phyloP scores from a whole-genome alignment of 2,797 vertebrate genomes.

The Gorsachius magnificus region DNA sequence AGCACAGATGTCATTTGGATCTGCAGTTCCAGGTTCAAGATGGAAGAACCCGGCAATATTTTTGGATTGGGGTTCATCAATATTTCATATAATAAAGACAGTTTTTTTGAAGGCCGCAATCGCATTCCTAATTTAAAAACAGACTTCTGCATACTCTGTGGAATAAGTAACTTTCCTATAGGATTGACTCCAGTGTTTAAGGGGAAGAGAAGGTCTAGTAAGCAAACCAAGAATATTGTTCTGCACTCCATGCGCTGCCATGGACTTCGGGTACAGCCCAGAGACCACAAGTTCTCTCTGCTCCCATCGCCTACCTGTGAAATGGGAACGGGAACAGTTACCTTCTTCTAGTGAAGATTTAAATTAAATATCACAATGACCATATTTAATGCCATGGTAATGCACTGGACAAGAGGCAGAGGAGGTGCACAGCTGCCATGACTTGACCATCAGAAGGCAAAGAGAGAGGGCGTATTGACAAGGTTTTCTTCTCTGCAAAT shows the following conservation, averaged over 20 bases:
- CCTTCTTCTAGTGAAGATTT: background rate
- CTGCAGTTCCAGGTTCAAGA: background rate
- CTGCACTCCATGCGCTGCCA: background rate
- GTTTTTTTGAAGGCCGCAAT: background rate
- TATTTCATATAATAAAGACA: background rate
- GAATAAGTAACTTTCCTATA: background rate
- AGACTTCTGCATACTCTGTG: background rate
- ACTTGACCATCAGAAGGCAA: background rate
- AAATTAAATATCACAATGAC: too few relatives aligned
- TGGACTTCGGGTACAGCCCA: background rate
- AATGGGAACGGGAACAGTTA: background rate
- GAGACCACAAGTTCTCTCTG: background rate
- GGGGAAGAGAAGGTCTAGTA: background rate
- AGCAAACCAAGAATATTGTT: background rate
- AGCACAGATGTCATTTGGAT: background rate
- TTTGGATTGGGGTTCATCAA: background rate
- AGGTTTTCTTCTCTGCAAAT: background rate
- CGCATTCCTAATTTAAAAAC: background rate
- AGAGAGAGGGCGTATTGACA: accelerated
- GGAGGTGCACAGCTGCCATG: background rate
- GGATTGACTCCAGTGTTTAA: background rate
- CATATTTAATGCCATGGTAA: background rate
- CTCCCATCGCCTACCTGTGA: background rate
- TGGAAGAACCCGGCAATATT: background rate
- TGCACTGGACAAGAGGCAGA: accelerated